Conservation (phyloP, 2,797 vertebrate genomes). For the Xiphorhynchus erythropygius region DNA sequence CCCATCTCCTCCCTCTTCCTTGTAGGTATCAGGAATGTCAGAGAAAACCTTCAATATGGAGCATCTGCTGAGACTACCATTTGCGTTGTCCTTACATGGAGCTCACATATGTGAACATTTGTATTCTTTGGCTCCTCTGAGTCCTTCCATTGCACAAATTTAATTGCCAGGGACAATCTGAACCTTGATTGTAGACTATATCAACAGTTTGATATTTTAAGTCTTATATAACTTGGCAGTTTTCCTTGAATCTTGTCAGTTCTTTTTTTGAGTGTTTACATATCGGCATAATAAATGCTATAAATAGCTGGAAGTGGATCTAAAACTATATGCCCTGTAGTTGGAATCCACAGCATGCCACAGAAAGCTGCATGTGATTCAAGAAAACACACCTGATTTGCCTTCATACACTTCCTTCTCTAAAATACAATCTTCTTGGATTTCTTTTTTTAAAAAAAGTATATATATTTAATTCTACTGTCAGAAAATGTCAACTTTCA, state of each 20-base stretch:
- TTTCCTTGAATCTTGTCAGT: slow-evolving; percentile 1
- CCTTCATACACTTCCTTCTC: not conserved
- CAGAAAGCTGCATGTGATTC: not conserved
- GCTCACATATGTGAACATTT: not conserved
- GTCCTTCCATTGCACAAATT: not conserved
- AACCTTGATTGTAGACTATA: slow-evolving; percentile 1
- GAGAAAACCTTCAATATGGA: not conserved
- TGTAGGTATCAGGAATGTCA: not conserved
- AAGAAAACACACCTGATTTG: not conserved
- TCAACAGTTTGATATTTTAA: slow-evolving; percentile 35
- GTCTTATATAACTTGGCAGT: slow-evolving; percentile 3
- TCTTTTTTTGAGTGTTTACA: slow-evolving; percentile 25
- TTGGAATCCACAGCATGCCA: not conserved
- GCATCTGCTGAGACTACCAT: not conserved
- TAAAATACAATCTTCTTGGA: not conserved
- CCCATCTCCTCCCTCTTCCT: not conserved
- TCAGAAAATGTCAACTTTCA: not conserved
- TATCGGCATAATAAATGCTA: not conserved
- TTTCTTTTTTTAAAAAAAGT: too few species aligned
- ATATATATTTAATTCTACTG: not conserved
- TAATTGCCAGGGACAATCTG: not conserved
- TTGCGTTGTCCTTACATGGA: not conserved
- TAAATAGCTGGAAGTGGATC: not conserved
- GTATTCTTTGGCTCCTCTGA: not conserved
- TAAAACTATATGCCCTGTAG: not conserved